phyloP scores from a whole-genome alignment of 2,113 vertebrate species.

The Mugil cephalus region DNA sequence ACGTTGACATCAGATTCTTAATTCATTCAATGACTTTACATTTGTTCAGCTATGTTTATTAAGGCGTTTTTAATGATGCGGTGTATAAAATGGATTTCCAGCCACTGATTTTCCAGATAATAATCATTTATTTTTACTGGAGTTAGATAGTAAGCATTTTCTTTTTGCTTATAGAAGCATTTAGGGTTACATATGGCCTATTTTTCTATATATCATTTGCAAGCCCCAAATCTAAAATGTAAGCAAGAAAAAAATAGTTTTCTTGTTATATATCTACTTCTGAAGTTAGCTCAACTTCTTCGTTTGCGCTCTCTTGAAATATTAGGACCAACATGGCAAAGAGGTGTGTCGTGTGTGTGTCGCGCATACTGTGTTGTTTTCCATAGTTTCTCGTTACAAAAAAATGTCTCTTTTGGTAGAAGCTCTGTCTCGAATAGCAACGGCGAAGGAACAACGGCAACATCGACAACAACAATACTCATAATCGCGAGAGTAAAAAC shows the following conservation, averaged over 20 bases:
- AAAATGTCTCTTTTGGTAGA: conserved; percentile 84
- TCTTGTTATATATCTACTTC: conserved; percentile 66
- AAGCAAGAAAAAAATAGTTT: conserved; percentile 64
- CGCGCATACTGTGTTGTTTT: conserved; percentile 62
- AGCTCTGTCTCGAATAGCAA: conserved; percentile 81
- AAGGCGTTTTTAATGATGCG: conserved; percentile 79
- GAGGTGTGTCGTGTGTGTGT: conserved; percentile 70
- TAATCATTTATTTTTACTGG: conserved; percentile 44
- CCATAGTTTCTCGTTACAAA: conserved; percentile 59
- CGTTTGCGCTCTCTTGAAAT: conserved; percentile 67
- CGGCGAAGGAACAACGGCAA: conserved; percentile 76
- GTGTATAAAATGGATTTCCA: conserved; percentile 71
- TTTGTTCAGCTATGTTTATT: conserved; percentile 77
- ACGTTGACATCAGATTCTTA: conserved; percentile 78
- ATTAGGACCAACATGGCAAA: conserved; percentile 66
- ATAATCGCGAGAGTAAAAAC: conserved; percentile 77
- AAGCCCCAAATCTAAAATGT: conserved; percentile 81
- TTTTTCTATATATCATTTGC: conserved; percentile 71
- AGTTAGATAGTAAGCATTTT: conserved; percentile 68
- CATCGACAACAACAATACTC: conserved; percentile 77
- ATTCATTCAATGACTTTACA: conserved; percentile 73
- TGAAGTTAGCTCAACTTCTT: conserved; percentile 83
- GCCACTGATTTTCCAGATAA: conserved; percentile 62
- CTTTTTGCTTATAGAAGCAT: conserved; percentile 70
- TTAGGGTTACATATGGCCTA: conserved; percentile 76